Base-by-base conservation (phyloP, 2,888 invertebrate genomes). In the Tachystola acroxantha region DNA sequence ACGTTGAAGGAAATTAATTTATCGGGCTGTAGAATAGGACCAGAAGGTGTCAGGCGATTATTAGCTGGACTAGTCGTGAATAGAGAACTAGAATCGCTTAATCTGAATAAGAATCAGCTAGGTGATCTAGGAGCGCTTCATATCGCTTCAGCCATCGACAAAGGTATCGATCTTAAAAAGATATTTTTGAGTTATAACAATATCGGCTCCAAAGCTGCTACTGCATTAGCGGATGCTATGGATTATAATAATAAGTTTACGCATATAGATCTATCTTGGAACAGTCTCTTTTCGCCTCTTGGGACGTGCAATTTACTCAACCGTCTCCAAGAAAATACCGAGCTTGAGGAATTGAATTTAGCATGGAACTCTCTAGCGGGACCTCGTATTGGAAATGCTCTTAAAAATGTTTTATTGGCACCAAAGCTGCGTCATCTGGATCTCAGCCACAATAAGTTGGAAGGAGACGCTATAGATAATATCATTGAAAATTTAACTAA, bases 241-340 rank as follows among this genome's bases (percentile, higher is more conserved):
- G 53, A 63, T 39, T 40, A 34, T 9, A 43, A 56, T 22, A 64
- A 61, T 33, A 56, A 53, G 26, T 27, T 65, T 2, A 57, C 42
- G 12, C 44, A 51, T 12, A 36, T 65, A 2, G 51, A 68, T 44
- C 37, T 67, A 19, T 66, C 66, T 9, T 55, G 59, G 57, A 68
- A 68, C 35, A 53, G 37, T 13, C 44, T 63, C 28, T 43, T 53
- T 12, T 49, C 49, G 2, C 48, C 55, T 2, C 48, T 49, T 14
- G 46, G 50, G 3, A 39, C 57, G 20, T 50, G 41, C 32, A 41
- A 34, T 7, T 36, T 68, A 9, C 53, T 61, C 25, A 36, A 11
- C 10, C 43, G 33, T 7, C 43, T 64, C 34, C 42, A 43, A 30
- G 37, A 46, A 37, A 62, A 48, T 38, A 22, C 27, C 3, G 10